Percentiles rank a stretch among this genome's conserved stretches.
Evolutionary conservation across 2,113 vertebrate genomes (phyloP).

Genomic region (Melanerpes formicivorus): DNA sequence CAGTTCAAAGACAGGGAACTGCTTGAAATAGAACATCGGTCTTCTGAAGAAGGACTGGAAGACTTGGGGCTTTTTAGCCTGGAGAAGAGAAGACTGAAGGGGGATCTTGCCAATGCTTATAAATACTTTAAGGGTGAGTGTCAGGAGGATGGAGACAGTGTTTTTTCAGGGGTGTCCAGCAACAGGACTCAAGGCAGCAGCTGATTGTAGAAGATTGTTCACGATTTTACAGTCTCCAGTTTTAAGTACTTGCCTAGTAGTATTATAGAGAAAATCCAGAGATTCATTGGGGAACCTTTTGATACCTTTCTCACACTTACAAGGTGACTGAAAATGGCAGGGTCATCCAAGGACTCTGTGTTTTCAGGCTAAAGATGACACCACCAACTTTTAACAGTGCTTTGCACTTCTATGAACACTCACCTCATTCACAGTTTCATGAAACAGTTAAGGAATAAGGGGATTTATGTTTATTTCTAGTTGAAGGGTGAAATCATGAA

Average conservation of each 20-base stretch:
- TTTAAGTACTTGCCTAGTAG: not conserved
- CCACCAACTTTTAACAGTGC: not conserved
- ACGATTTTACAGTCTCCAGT: not conserved
- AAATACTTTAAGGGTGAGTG: no score
- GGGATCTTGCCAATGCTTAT: no score
- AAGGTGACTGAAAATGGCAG: not conserved
- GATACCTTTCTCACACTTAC: not conserved
- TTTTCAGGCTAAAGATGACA: not conserved
- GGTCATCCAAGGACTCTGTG: not conserved
- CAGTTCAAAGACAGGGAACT: no score
- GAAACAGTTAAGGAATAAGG: constrained; percentile 21
- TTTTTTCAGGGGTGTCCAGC: no score
- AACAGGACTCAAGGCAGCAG: not conserved
- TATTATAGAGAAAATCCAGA: not conserved
- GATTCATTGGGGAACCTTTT: not conserved
- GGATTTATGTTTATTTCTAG: constrained; percentile 56
- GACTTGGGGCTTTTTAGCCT: no score
- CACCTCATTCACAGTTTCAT: not conserved
- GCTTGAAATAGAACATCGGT: no score
- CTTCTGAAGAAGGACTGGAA: no score
- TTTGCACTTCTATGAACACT: not conserved
- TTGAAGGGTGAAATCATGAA: constrained; percentile 52
- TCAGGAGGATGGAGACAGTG: no score
- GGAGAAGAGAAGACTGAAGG: no score
- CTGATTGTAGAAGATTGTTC: not conserved